Base-by-base conservation (phyloP, 2,797 vertebrate genomes). In the Coendou prehensilis region DNA sequence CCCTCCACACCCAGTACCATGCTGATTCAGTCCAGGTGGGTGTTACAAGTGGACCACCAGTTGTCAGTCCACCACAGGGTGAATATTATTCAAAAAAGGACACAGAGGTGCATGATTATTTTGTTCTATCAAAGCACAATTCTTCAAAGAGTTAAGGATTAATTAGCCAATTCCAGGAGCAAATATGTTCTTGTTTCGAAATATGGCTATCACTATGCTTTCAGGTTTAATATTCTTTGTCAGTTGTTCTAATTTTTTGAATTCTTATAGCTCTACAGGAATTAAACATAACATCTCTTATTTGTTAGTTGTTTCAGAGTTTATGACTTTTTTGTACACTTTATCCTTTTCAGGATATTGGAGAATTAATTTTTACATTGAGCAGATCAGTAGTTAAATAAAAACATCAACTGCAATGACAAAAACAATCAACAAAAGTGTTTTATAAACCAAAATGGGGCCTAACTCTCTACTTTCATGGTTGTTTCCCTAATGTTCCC, bases 191-290 rank as follows among this genome's bases (percentile, higher is more conserved):
- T 85, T 87, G 14, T 79, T 87, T 94, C 6, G 83, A 89, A 78
- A 90, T 71, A 50, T 61, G 26, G 4, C 50, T 18, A 33, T 87
- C 33, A 89, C 41, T 78, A 76, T 67, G 1, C 33, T 50, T 13
- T 89, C 96, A 63, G 69, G 14, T 78, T 69, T 88, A 91, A 91
- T 76, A 69, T 17, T 13, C 5, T 96, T 95, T 94, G 69, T 56
- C 9, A n/a, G 57, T 57, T n/a, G 4, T 88, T n/a, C 9, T 92
- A 23, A 63, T 73, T 92, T 54, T 93, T 88, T 76, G 23, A 90
- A 82, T 84, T 93, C 13, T 75, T 78, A 81, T 22, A 37, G 20
- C 23, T 10, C 41, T 87, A 61, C 81, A 45, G 18, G 18, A 17
- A 91, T 37, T 61, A 73, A 78, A 96, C 71, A 23, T 63, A 91